Evolutionary conservation across 2,888 invertebrate species (phyloP), one percentile per base, ranked within the genome.

Genomic region (Melolontha melolontha): DNA sequence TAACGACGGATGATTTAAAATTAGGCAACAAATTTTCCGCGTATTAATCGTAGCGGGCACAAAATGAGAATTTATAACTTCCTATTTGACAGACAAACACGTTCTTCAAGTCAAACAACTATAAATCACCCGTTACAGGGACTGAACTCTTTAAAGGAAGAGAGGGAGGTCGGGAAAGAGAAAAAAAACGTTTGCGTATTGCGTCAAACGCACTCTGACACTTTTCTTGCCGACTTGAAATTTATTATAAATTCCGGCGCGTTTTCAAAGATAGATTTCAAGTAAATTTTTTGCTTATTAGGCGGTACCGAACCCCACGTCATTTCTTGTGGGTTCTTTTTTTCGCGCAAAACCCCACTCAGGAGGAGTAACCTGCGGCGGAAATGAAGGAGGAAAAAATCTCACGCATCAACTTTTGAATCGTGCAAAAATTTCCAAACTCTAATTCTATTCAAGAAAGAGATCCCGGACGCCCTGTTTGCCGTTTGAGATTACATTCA

Each of bases 191-290:
- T 54, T 54, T 54, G 54, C 40, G 40, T 40, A 40, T 17, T 40
- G 40, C 54, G 54, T 54, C 54, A 54, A 40, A 54, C 54, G 54
- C 54, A 54, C 54, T 54, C 54, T 41, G 54, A 54, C 54, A 54
- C 54, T 54, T 54, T 54, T 40, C 40, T 54, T 54, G 22, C 40
- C 54, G 54, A 39, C 52, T 0, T 8, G 16, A 29, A 54, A 54
- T 54, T 54, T 59, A 59, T 59, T 59, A 59, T 59, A 44, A 59
- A 59, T 59, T 59, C 59, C 57, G 29, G n/a, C 44, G 16, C 44
- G 44, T 44, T 27, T 59, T 59, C 29, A 59, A 59, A 59, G 44
- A 59, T 42, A 27, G 44, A 59, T 59, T 44, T 59, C 29, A 12
- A 44, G 44, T 14, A 44, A 44, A 59, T 44, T 47, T 59, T 59